Evolutionary conservation across 1,140 invertebrate species (phyloP).

Genomic region (Zaprionus tsacasi): DNA sequence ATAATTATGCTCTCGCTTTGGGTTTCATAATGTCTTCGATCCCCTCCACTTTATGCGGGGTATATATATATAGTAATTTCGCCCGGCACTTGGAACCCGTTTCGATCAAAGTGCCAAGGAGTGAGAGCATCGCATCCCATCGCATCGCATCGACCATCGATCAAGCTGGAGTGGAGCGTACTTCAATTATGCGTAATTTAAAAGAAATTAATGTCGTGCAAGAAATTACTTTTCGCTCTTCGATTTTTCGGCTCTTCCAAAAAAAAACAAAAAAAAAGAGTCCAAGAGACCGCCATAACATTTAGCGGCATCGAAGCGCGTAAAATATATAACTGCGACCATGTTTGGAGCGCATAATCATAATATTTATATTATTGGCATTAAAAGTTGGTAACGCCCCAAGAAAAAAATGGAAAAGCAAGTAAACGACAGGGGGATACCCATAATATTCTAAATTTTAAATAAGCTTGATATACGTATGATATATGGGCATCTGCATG

Average conservation of each 20-base stretch:
- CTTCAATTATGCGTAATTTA: slow-evolving; percentile 83
- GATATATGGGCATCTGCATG: too few relatives aligned
- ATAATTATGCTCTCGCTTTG: slow-evolving; percentile 62
- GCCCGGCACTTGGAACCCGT: slow-evolving; percentile 51
- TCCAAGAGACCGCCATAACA: slow-evolving; percentile 44
- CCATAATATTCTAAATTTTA: too few relatives aligned
- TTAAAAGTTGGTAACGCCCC: slow-evolving; percentile 64
- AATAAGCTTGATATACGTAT: too few relatives aligned
- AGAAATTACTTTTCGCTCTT: slow-evolving; percentile 77
- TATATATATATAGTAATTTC: slow-evolving; percentile 54
- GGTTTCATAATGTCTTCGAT: slow-evolving; percentile 4
- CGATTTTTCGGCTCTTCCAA: slow-evolving; percentile 40
- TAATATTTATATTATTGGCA: slow-evolving; percentile 76
- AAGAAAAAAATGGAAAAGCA: slow-evolving; percentile 20
- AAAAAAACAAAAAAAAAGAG: slow-evolving; percentile 1
- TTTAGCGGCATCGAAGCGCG: slow-evolving; percentile 57
- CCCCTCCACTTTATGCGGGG: not conserved
- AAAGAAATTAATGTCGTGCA: slow-evolving; percentile 83
- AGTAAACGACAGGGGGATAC: too few relatives aligned
- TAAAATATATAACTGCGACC: slow-evolving; percentile 68
- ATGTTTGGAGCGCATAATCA: slow-evolving; percentile 57
- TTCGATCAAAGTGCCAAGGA: slow-evolving; percentile 38
- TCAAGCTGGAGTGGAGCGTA: slow-evolving; percentile 67
- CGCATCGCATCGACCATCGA: slow-evolving; percentile 11
- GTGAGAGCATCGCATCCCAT: not conserved